A percentile compares a stretch with the other conserved stretches of the same genome.
Conservation (phyloP, 2,113 vertebrate species). For the Nansenia antarctica region DNA sequence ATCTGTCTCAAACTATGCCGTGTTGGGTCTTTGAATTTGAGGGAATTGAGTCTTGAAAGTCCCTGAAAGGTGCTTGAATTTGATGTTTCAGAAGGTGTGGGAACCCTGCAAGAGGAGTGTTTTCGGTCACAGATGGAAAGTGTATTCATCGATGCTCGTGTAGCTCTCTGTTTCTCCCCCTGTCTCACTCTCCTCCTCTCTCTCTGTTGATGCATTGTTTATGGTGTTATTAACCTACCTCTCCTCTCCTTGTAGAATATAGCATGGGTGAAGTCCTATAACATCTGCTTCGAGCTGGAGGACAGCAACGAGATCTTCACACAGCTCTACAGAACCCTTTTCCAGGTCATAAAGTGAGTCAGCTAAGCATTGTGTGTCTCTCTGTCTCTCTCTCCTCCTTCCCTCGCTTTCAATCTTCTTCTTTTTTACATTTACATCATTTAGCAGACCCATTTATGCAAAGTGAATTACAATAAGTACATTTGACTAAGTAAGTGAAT, state of each 20-base stretch:
- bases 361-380: not conserved
- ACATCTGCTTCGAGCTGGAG: constrained; percentile 99
- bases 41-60: too few species aligned
- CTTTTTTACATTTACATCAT: too few species aligned
- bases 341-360: constrained; percentile 96
- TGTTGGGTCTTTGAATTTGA: too few species aligned
- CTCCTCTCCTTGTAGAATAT: constrained; percentile 82
- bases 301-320: constrained; percentile 99
- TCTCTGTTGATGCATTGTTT: not conserved
- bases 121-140: too few species aligned
- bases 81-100: too few species aligned
- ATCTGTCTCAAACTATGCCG: too few species aligned
- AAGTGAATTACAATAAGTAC: too few species aligned
- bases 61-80: too few species aligned
- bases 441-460: too few species aligned
- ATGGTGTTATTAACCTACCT: not conserved
- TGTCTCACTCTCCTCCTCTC: not conserved
- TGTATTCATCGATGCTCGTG: too few species aligned
- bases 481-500: too few species aligned
- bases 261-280: constrained; percentile 99
- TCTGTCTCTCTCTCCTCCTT: not conserved
- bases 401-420: not conserved
- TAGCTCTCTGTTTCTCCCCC: not conserved
- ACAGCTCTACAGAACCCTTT: constrained; percentile 94
- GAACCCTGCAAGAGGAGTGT: too few species aligned